Evolutionary conservation across 2,113 vertebrate species (phyloP).

Genomic region (Sceloporus tristichus): DNA sequence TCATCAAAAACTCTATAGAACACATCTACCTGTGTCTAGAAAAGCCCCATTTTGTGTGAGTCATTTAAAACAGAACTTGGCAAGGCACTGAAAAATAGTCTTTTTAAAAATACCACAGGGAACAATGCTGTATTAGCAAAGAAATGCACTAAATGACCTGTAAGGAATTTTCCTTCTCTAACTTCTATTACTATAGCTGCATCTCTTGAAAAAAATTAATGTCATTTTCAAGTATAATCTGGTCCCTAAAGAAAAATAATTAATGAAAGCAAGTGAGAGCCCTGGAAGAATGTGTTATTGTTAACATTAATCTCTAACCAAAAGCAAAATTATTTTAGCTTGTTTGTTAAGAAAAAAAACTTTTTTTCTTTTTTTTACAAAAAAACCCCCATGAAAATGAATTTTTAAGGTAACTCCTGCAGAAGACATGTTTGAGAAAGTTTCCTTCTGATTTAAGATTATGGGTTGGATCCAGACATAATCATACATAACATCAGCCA

Average conservation of each 20-base stretch:
- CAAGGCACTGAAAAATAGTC: conserved; percentile 24
- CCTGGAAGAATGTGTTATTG: conserved; percentile 37
- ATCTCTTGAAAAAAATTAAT: conserved; percentile 36
- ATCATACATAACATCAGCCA: not conserved
- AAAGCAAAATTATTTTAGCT: conserved; percentile 30
- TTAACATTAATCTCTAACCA: conserved; percentile 43
- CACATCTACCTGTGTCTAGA: not conserved
- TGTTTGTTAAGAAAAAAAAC: conserved; percentile 12
- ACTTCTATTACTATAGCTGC: not conserved
- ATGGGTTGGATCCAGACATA: not conserved
- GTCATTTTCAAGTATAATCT: conserved; percentile 31
- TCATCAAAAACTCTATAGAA: conserved; percentile 12
- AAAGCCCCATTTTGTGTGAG: not conserved
- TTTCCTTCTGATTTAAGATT: not conserved
- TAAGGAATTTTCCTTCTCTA: conserved; percentile 23
- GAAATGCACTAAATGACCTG: conserved; percentile 24
- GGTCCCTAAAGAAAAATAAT: conserved; percentile 48
- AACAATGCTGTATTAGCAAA: conserved; percentile 27
- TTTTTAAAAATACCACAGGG: conserved; percentile 29
- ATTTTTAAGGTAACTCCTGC: conserved; percentile 24
- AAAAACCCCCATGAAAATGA: not conserved
- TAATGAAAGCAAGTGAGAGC: conserved; percentile 33
- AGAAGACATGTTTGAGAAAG: not conserved
- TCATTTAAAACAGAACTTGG: conserved; percentile 25
- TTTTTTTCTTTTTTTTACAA: not conserved